Evolutionary conservation across 37 sponge, comb jelly and placozoan species (phyloP).

Genomic region (Hormiphora californensis): DNA sequence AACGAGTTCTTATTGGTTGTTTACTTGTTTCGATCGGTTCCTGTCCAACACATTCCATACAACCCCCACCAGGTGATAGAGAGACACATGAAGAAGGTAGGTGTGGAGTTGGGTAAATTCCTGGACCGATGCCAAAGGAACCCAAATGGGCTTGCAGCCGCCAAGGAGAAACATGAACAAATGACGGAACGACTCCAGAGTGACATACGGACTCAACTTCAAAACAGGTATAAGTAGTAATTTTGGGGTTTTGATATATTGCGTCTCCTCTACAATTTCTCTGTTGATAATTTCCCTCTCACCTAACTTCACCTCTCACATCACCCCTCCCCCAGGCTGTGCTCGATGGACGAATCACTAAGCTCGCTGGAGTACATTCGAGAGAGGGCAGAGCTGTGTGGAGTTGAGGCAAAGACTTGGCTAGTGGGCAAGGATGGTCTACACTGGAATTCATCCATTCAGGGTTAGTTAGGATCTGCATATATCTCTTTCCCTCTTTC

Average conservation of each 20-base stretch:
- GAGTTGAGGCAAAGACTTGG: constrained; percentile 11
- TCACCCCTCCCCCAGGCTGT: background rate
- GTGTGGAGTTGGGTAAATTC: background rate
- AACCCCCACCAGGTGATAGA: background rate
- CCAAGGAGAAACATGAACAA: background rate
- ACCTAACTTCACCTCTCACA: too few relatives aligned
- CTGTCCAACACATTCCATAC: too few relatives aligned
- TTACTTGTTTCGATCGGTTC: too few relatives aligned
- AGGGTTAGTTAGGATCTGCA: too few relatives aligned
- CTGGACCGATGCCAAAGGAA: background rate
- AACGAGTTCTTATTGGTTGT: too few relatives aligned
- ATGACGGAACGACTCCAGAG: constrained; percentile 21
- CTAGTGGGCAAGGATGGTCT: constrained; percentile 36
- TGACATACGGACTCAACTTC: background rate
- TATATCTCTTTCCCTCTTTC: too few relatives aligned
- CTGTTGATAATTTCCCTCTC: too few relatives aligned
- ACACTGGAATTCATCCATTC: too few relatives aligned
- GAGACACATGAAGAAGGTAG: background rate
- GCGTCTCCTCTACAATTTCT: too few relatives aligned
- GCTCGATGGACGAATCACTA: background rate
- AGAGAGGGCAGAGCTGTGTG: constrained; percentile 27
- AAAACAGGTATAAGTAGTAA: background rate
- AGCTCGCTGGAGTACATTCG: background rate
- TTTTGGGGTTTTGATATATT: too few relatives aligned
- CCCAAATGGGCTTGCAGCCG: background rate